A percentile compares a stretch with the other conserved stretches of the same genome.
Evolutionary conservation across 2,797 vertebrate species (phyloP).

Genomic region (Falco biarmicus): DNA sequence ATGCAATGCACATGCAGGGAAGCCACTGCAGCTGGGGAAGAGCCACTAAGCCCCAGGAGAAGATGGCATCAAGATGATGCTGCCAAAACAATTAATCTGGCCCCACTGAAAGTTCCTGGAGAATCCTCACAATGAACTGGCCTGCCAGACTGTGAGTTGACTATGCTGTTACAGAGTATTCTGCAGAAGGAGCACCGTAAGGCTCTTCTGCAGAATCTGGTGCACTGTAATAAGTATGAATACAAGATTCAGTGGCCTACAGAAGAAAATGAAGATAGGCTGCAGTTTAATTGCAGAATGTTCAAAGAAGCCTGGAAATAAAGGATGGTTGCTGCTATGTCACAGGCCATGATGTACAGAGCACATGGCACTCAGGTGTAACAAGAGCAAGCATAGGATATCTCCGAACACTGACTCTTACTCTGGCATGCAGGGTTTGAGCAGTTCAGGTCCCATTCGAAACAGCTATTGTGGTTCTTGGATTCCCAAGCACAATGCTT

Average conservation of each 20-base stretch:
- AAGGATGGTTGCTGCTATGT: not conserved
- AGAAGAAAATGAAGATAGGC: not conserved
- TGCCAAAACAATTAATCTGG: not conserved
- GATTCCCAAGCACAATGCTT: not conserved
- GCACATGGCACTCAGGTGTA: not conserved
- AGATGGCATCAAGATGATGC: not conserved
- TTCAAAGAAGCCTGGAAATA: not conserved
- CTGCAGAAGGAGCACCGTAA: not conserved
- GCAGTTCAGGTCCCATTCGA: not conserved
- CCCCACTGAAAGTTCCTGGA: not conserved
- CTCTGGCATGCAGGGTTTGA: not conserved
- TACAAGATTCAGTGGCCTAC: not conserved
- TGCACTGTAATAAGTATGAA: not conserved
- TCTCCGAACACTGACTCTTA: not conserved
- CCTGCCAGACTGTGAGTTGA: fast-evolving
- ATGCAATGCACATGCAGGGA: fast-evolving
- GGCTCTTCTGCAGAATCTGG: not conserved
- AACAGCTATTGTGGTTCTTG: not conserved
- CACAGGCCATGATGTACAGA: not conserved
- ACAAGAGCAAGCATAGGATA: fast-evolving
- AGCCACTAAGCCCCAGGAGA: not conserved
- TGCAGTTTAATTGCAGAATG: not conserved
- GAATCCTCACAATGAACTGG: not conserved
- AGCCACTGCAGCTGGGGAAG: not conserved
- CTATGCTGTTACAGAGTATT: not conserved